These are phyloP conservation scores for Batillaria attramentaria DNA, from an alignment of 1,140 invertebrate species.

Conservation along the genomic window DNA sequence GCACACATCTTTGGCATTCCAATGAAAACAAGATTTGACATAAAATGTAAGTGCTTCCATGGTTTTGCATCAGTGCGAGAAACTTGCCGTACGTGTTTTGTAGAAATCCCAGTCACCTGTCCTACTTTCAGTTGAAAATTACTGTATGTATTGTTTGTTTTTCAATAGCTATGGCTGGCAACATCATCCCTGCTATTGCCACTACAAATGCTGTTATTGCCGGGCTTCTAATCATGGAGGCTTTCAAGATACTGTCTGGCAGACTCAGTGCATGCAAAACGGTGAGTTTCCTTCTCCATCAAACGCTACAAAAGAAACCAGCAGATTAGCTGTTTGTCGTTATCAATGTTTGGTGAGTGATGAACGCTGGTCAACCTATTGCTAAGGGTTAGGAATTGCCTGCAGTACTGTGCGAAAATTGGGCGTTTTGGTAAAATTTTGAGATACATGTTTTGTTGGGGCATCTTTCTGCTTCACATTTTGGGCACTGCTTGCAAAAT, in stretches of 20 bases:
- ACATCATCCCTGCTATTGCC: constrained; percentile 98
- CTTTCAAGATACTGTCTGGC: constrained; percentile 84
- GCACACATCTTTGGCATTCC: constrained; percentile 92
- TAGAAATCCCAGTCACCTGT: not conserved
- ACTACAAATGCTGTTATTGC: constrained; percentile 98
- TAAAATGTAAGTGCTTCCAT: constrained; percentile 86
- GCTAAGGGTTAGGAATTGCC: too few relatives aligned
- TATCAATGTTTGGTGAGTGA: not conserved
- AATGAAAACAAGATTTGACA: constrained; percentile 91
- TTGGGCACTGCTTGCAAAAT: too few relatives aligned
- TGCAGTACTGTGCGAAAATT: too few relatives aligned
- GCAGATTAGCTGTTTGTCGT: too few relatives aligned
- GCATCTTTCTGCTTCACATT: too few relatives aligned
- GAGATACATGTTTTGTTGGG: too few relatives aligned
- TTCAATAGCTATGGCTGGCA: constrained; percentile 92
- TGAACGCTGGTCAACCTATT: too few relatives aligned
- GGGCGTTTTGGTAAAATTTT: too few relatives aligned
- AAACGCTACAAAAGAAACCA: too few relatives aligned
- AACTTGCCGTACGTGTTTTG: not conserved
- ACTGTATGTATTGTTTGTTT: not conserved
- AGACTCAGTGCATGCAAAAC: constrained; percentile 74
- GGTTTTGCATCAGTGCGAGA: not conserved
- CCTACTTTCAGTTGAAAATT: not conserved
- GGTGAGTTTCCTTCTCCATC: constrained; percentile 59
- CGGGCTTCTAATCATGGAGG: constrained; percentile 91